Base-by-base conservation (phyloP, 2,113 vertebrate genomes). In the Psettodes erumei region DNA sequence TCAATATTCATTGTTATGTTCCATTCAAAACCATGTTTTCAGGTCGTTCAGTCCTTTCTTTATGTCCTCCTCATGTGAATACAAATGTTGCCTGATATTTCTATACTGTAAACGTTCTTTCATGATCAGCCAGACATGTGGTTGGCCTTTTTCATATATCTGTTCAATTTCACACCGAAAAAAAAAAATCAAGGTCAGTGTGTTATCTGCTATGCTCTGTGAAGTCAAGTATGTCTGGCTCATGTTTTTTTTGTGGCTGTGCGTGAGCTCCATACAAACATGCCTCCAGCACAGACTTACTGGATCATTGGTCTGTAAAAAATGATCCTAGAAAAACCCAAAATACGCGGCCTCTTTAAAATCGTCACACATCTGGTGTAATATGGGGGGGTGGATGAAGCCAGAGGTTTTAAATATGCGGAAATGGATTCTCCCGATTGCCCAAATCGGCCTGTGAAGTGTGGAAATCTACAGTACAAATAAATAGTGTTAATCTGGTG, bases 401-500 rank as follows among this genome's bases (percentile, higher is more conserved):
- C 47, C 30, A 23, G 19, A 59, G 18, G 33, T 43, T 81, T 82
- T 73, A 18, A 75, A 74, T 43, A 59, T 53, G 50, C 59, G n/a
- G 59, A 58, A 64, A 54, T 11, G 47, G 56, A 78, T 64, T 65
- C 55, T 35, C 33, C 45, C 60, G 19, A 56, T 68, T 30, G 30
- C 25, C 40, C 83, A 73, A 89, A 90, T 86, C 59, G 27, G 15
- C 65, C 62, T 65, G 67, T 66, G 63, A 73, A 86, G 83, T 86
- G 85, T 84, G 81, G 74, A 89, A 79, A 87, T 79, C 66, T 47
- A 45, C 68, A 71, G 69, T 60, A 69, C 81, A 81, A 85, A 85
- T 86, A 79, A 87, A 84, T 53, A 53, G 72, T 65, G 80, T 85
- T 84, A 78, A 79, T 88, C 83, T 79, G 71, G 63, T 5, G 77